A percentile compares a stretch with the other conserved stretches of the same genome.
Conservation (phyloP, 2,888 invertebrate species). For the Leptopilina myrica region DNA sequence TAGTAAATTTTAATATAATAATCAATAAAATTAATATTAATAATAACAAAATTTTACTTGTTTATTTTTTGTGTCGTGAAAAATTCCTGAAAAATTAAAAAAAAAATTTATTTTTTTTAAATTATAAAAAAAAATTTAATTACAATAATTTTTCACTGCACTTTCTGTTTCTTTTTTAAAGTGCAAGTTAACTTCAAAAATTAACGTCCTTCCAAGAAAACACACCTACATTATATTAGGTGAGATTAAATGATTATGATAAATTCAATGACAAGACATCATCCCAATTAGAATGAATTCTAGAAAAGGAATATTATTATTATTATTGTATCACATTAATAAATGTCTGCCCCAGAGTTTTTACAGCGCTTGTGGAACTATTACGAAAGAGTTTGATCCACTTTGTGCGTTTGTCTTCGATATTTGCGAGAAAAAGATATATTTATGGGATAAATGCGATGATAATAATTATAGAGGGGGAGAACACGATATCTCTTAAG, state of each 20-base stretch:
- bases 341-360: not conserved
- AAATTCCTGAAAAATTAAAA: too few relatives aligned
- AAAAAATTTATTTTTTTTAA: too few relatives aligned
- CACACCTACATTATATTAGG: not conserved
- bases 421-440: conserved; percentile 34
- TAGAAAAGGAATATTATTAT: not conserved
- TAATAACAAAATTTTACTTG: too few relatives aligned
- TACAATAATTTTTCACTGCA: too few relatives aligned
- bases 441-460: conserved; percentile 35
- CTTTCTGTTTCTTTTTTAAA: not conserved
- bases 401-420: conserved; percentile 28
- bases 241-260: conserved; percentile 28
- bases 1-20: too few relatives aligned
- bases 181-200: not conserved
- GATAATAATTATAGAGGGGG: conserved; percentile 19
- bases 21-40: too few relatives aligned
- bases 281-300: not conserved
- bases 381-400: conserved; percentile 23
- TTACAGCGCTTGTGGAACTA: conserved; percentile 3
- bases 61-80: too few relatives aligned
- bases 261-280: conserved; percentile 12
- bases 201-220: conserved; percentile 3
- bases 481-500: conserved; percentile 32
- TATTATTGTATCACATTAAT: not conserved
- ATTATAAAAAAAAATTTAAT: too few relatives aligned